Evolutionary conservation across 2,888 invertebrate species (phyloP), one percentile per base, ranked within the genome.

Genomic region (Auanema sp.): DNA sequence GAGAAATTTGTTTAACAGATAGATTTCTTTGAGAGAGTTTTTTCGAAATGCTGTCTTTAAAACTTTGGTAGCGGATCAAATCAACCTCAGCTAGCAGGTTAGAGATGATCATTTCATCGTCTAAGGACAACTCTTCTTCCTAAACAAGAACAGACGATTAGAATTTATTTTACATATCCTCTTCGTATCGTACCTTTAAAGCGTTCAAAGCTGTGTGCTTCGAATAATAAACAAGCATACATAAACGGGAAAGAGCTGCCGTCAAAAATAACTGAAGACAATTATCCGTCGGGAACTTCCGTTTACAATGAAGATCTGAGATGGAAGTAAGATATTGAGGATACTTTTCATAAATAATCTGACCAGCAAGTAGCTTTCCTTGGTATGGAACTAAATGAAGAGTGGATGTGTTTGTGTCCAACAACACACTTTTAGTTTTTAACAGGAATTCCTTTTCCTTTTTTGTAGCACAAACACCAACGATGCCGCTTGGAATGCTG

Each of bases 31-130:
- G 33, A 33, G 33, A 33, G 8, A 33, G 33, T 8, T 33, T 33
- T 33, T 33, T 33, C 33, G 33, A 33, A 33, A 33, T 33, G 33
- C 33, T 33, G 33, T 33, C 33, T 33, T 33, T 33, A 33, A 33
- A 33, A 33, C 33, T 33, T 41, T 62, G 62, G n/a, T 50, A 62
- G 21, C 57, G 56, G 56, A 62, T 66, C 14, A 72, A 65, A 54
- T 72, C 69, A 42, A 72, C 54, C 23, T 68, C 66, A 53, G 67
- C 65, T 41, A 72, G 58, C 41, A 72, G 25, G 42, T 64, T 65
- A 1, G 65, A 47, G 2, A 72, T 21, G 12, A 72, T 66, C 40
- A 33, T 57, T 24, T 68, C 66, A 50, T 72, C 72, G 44, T 69
- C 69, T 0, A 18, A 10, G 10, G 58, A 55, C 24, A 72, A n/a